Percentiles rank a stretch among this genome's conserved stretches.
phyloP scores from a whole-genome alignment of 2,888 invertebrate genomes.

The Molanna angustata region DNA sequence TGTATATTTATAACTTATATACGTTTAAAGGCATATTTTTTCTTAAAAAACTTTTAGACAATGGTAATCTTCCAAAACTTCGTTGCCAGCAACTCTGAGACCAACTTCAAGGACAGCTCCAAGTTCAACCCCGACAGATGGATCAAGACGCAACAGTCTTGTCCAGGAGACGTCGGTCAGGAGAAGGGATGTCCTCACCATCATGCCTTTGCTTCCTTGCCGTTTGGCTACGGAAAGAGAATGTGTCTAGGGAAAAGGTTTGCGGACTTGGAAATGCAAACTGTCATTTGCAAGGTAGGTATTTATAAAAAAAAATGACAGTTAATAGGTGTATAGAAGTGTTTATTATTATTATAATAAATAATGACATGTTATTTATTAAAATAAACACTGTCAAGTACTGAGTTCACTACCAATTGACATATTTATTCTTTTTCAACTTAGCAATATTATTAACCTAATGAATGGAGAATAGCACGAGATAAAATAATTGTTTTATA shows the following conservation, averaged over 20 bases:
- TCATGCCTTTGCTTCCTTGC: slow-evolving; percentile 73
- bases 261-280: slow-evolving; percentile 73
- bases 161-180: background rate
- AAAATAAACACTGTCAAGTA: too few relatives aligned
- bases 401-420: too few relatives aligned
- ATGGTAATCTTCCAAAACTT: slow-evolving; percentile 78
- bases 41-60: slow-evolving; percentile 64
- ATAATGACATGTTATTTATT: too few relatives aligned
- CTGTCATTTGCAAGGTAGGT: slow-evolving; percentile 60
- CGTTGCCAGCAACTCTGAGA: slow-evolving; percentile 67
- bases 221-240: slow-evolving; percentile 70
- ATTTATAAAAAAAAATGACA: too few relatives aligned
- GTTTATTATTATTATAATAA: too few relatives aligned
- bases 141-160: slow-evolving; percentile 46
- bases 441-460: too few relatives aligned
- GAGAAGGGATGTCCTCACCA: slow-evolving; percentile 34
- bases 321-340: too few relatives aligned
- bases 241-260: slow-evolving; percentile 74
- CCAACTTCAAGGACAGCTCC: slow-evolving; percentile 60
- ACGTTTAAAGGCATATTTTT: too few relatives aligned
- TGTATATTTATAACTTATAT: too few relatives aligned
- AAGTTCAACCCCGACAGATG: slow-evolving; percentile 71
- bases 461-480: too few relatives aligned
- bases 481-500: too few relatives aligned
- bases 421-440: too few relatives aligned